A percentile compares a stretch with the other conserved stretches of the same genome.
Conservation (phyloP, 2,888 invertebrate species). For the Nasonia oneida region DNA sequence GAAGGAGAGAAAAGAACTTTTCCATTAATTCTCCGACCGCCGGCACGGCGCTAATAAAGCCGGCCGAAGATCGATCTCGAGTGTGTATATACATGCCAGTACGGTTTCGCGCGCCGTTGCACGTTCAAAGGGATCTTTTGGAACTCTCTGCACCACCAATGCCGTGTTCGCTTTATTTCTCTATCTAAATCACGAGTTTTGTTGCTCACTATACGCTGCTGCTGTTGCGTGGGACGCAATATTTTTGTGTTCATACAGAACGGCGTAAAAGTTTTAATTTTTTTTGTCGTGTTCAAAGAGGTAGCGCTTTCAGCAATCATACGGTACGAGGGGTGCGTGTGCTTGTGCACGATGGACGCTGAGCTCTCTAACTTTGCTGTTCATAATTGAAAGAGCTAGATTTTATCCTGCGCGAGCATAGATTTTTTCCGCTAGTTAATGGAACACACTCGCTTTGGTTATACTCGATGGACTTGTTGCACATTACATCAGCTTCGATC, state of each 20-base stretch:
- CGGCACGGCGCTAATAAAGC: neutral
- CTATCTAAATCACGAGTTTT: neutral
- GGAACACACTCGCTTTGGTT: too few species aligned
- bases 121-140: neutral
- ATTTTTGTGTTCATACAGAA: neutral
- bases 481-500: too few species aligned
- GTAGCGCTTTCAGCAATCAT: neutral
- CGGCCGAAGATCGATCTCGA: conserved; percentile 8
- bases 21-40: neutral
- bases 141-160: conserved; percentile 5
- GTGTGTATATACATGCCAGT: neutral
- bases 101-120: neutral
- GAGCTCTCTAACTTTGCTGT: neutral
- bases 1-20: conserved; percentile 7
- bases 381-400: neutral
- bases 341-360: neutral
- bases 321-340: neutral
- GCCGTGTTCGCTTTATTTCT: neutral
- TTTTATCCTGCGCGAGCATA: neutral
- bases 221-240: neutral
- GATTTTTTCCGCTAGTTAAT: too few species aligned
- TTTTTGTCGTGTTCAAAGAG: neutral
- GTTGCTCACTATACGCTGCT: neutral
- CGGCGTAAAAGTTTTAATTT: neutral
- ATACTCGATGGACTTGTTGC: too few species aligned